Conservation (phyloP, 2,113 vertebrate genomes). For the Synodontis membranacea region DNA sequence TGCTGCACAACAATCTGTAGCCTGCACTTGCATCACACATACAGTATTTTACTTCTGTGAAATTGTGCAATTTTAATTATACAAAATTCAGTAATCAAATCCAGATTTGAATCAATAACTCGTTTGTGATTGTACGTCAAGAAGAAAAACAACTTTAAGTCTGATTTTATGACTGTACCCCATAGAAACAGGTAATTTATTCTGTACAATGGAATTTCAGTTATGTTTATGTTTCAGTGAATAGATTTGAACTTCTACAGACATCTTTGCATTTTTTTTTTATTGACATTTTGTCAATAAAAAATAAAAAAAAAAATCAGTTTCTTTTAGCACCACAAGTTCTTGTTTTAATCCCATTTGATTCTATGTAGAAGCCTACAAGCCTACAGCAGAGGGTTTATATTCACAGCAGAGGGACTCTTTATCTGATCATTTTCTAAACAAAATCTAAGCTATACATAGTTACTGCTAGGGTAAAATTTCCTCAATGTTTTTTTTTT, state of each 20-base stretch:
- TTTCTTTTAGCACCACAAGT: neutral
- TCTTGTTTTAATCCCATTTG: neutral
- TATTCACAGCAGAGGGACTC: neutral
- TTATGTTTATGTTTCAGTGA: neutral
- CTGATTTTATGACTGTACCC: neutral
- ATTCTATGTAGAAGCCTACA: neutral
- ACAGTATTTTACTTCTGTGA: neutral
- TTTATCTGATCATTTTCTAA: neutral
- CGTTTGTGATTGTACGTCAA: neutral
- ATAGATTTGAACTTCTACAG: neutral
- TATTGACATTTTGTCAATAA: neutral
- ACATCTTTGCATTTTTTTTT: no score
- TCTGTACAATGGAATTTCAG: neutral
- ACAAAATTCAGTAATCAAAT: neutral
- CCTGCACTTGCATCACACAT: neutral
- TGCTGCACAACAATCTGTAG: neutral
- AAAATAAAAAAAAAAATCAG: neutral
- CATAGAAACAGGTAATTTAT: neutral
- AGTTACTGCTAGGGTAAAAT: neutral
- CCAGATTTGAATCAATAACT: neutral
- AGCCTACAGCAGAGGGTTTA: neutral
- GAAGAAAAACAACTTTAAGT: neutral
- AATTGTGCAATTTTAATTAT: neutral
- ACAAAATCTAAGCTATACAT: neutral
- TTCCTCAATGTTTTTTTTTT: neutral